These are phyloP conservation scores for Psilanteris sp. DNA, from an alignment of 1,140 invertebrate genomes.

Conservation along the genomic window DNA sequence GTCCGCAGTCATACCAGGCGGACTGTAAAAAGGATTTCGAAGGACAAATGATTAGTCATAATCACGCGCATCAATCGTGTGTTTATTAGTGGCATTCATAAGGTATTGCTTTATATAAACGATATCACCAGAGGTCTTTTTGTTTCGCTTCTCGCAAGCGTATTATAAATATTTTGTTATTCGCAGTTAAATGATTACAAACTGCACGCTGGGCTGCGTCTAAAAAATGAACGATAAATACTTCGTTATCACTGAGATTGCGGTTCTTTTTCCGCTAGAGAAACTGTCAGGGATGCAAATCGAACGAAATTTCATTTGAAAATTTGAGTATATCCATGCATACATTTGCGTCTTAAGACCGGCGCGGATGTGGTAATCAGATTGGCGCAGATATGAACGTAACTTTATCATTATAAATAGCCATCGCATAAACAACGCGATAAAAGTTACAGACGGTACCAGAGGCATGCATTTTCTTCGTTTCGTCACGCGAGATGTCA, in stretches of 20 bases:
- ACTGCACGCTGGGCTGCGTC: constrained; percentile 5
- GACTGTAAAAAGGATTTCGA: constrained; percentile 47
- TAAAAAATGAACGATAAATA: constrained; percentile 40
- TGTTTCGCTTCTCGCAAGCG: not conserved
- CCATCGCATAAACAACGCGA: not conserved
- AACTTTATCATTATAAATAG: constrained; percentile 36
- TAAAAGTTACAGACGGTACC: constrained; percentile 6
- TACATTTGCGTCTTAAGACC: not conserved
- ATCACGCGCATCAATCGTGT: constrained; percentile 37
- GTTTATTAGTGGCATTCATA: constrained; percentile 8
- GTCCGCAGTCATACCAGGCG: constrained; percentile 27
- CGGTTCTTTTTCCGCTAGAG: constrained; percentile 11
- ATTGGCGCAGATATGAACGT: not conserved
- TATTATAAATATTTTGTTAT: not conserved
- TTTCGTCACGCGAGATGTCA: too few relatives aligned
- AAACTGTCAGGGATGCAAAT: not conserved
- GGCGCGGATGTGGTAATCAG: too few relatives aligned
- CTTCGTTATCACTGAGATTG: constrained; percentile 34
- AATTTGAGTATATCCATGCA: not conserved
- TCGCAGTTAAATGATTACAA: not conserved
- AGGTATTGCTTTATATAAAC: constrained; percentile 9
- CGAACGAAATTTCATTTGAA: not conserved
- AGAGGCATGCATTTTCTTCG: too few relatives aligned
- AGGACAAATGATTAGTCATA: constrained; percentile 59
- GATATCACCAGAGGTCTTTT: not conserved